Conservation (phyloP, 2,113 vertebrate species). For the Quiscalus mexicanus region DNA sequence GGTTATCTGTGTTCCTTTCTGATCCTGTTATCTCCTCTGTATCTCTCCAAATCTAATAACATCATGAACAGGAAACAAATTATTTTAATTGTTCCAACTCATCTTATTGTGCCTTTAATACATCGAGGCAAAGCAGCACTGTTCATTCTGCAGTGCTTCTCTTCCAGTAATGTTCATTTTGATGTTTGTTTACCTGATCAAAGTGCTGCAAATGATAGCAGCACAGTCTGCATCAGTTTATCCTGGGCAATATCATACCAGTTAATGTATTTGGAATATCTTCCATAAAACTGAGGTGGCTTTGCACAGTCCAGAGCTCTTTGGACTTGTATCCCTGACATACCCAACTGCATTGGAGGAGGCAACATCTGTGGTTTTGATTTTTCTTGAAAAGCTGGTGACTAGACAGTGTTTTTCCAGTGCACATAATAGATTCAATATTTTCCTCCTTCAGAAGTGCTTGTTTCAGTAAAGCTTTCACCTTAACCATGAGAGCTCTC, state of each 20-base stretch:
- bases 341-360: neutral
- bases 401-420: neutral
- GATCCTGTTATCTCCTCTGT: neutral
- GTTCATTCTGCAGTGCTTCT: neutral
- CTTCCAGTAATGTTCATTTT: neutral
- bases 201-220: neutral
- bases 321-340: neutral
- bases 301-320: neutral
- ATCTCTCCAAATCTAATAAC: neutral
- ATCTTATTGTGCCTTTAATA: neutral
- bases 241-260: neutral
- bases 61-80: neutral
- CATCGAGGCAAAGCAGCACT: neutral
- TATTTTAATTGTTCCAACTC: neutral
- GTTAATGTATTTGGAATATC: accelerated
- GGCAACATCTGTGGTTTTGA: neutral
- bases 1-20: neutral
- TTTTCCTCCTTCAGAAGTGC: neutral
- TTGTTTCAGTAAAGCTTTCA: neutral
- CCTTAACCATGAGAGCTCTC: neutral
- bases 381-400: neutral
- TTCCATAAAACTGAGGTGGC: neutral
- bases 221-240: neutral
- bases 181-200: neutral
- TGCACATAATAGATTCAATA: neutral